Base-by-base conservation (phyloP, 2,113 vertebrate genomes). In the Peromyscus maniculatus region DNA sequence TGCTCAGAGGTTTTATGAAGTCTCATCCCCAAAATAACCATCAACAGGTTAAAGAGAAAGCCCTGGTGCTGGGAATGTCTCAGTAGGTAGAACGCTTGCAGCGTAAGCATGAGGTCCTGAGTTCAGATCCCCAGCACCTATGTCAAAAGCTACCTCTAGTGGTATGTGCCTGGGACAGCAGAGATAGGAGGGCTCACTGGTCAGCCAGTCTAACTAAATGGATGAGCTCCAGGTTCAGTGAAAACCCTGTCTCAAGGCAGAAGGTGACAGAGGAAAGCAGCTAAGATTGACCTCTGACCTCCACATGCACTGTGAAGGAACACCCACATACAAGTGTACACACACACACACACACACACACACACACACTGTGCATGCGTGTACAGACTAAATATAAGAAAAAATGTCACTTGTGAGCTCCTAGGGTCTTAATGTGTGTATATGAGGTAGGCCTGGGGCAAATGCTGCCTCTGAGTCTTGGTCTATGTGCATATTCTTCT, bases 21-120 rank as follows among this genome's bases (percentile, higher is more conserved):
- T 64, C 74, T 88, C 16, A 64, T 72, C 87, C 91, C 36, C 59
- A 55, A 91, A 89, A 82, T 89, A 95, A 82, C 91, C 57, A 7
- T 57, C 83, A 87, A 46, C 39, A 24, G 67, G 75, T 92, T 89
- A 77, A 91, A 91, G 77, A 52, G 59, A 36, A 49, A 36, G 43
- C 28, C 28, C 17, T 49, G 5, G 10, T 24, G 43, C 28, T 49
- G 43, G 17, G 84, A 66, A 36, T 21, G 64, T 49, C 64, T 69
- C 28, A 22, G 64, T 33, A 19, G 24, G 46, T 36, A 67, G n/a
- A 87, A 3, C 5, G 15, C 84, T 67, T 16, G 9, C 4, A 36
- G 28, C 17, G 1, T 5, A 33, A 33, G 26, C 39, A 12, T 13
- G 28, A 49, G 16, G 19, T 3, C 84, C 84, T 87, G 64, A 49